These are phyloP conservation scores for Oscheius sp. DNA, from an alignment of 2,888 invertebrate genomes.

Conservation along the genomic window DNA sequence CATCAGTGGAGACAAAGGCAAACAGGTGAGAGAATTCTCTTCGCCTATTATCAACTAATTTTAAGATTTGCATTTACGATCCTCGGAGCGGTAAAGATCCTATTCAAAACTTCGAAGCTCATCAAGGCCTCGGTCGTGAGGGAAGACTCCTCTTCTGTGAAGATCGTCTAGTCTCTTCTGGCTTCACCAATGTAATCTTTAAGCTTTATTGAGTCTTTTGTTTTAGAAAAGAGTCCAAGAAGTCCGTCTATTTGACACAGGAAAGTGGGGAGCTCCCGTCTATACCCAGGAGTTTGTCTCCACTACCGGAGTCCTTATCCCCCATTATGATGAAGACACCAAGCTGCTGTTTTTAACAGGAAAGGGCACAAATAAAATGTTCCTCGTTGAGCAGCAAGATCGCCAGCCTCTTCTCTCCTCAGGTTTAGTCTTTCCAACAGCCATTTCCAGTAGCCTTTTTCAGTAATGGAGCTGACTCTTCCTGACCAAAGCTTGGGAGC, in stretches of 20 bases:
- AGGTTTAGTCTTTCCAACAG: slow-evolving; percentile 28
- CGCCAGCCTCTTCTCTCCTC: slow-evolving; percentile 75
- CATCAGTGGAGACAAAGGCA: slow-evolving; percentile 75
- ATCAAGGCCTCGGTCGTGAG: slow-evolving; percentile 61
- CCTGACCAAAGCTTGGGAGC: slow-evolving; percentile 91
- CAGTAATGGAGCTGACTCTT: slow-evolving; percentile 80
- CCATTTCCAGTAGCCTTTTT: slow-evolving; percentile 21
- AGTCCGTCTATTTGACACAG: slow-evolving; percentile 85
- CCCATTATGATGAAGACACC: slow-evolving; percentile 89
- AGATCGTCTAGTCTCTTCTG: slow-evolving; percentile 85
- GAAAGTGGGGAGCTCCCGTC: slow-evolving; percentile 76
- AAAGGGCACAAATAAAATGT: slow-evolving; percentile 85
- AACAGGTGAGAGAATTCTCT: slow-evolving; percentile 51
- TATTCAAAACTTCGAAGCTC: slow-evolving; percentile 49
- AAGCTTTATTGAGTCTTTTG: slow-evolving; percentile 37
- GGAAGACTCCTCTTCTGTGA: slow-evolving; percentile 86
- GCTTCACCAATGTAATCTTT: slow-evolving; percentile 80
- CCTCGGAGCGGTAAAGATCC: slow-evolving; percentile 69
- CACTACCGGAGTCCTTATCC: slow-evolving; percentile 80
- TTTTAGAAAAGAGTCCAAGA: slow-evolving; percentile 82
- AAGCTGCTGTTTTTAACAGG: slow-evolving; percentile 93
- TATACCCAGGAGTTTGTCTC: slow-evolving; percentile 50
- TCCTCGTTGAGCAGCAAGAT: slow-evolving; percentile 88
- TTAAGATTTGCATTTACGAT: slow-evolving; percentile 70
- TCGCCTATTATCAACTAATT: background rate